These are phyloP conservation scores for Otis tarda DNA, from an alignment of 2,113 vertebrate species.

Conservation along the genomic window DNA sequence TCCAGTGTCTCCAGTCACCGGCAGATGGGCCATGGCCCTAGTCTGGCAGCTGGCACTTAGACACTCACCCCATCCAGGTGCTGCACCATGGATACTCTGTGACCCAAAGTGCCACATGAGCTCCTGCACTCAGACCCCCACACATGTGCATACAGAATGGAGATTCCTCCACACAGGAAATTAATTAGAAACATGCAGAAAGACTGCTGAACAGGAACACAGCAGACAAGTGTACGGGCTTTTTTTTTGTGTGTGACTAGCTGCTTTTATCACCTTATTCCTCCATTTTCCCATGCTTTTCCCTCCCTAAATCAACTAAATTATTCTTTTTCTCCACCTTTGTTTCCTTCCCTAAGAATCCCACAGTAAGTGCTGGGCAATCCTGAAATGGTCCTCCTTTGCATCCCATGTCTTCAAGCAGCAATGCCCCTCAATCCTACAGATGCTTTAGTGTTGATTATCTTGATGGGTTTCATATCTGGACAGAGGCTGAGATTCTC, in stretches of 20 bases:
- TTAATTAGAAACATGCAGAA: not conserved
- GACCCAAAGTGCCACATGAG: rapidly evolving
- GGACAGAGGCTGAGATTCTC: not conserved
- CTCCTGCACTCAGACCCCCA: not conserved
- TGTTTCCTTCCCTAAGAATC: not conserved
- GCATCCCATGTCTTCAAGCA: not conserved
- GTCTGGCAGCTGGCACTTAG: not conserved
- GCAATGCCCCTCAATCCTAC: rapidly evolving
- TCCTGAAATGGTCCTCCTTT: not conserved
- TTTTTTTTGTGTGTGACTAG: not conserved
- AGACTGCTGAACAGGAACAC: not conserved
- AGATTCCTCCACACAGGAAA: not conserved
- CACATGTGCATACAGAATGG: rapidly evolving
- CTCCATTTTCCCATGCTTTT: not conserved
- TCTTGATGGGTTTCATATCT: not conserved
- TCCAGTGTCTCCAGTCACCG: not conserved
- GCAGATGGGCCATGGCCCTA: rapidly evolving
- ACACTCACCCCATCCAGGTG: not conserved
- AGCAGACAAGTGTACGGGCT: not conserved
- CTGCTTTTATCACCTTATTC: not conserved
- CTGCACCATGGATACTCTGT: not conserved
- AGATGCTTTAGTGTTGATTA: not conserved
- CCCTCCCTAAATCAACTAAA: not conserved
- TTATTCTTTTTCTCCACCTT: not conserved
- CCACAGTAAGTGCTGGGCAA: not conserved